Conservation (phyloP, 2,113 vertebrate species). For the Calyptomena viridis region DNA sequence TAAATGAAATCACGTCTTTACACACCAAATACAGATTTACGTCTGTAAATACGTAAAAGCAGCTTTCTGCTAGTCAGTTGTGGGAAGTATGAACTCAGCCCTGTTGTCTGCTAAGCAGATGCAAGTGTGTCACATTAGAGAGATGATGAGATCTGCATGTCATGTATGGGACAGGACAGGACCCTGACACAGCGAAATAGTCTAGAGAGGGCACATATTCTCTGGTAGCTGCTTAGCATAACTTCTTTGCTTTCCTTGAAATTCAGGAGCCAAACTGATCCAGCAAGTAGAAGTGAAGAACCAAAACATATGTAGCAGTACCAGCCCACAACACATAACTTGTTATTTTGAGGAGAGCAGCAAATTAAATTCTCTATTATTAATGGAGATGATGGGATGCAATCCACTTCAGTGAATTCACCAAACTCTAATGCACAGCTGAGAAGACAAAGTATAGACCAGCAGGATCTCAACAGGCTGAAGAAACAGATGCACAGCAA, state of each 20-base stretch:
- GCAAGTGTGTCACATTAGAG: not conserved
- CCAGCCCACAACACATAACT: not conserved
- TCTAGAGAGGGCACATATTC: not conserved
- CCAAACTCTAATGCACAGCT: not conserved
- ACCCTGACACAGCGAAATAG: not conserved
- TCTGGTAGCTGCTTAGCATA: not conserved
- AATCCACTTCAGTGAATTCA: not conserved
- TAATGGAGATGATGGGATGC: not conserved
- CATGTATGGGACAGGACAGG: not conserved
- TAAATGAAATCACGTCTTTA: not conserved
- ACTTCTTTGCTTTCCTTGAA: not conserved
- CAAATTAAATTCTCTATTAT: not conserved
- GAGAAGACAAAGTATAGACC: not conserved
- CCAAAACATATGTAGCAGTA: not conserved
- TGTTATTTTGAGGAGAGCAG: not conserved
- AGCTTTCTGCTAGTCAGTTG: not conserved
- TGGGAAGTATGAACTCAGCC: not conserved
- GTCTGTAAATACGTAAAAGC: not conserved
- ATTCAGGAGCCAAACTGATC: not conserved
- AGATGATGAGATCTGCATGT: not conserved
- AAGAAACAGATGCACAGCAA: not conserved
- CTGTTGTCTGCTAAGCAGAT: not conserved
- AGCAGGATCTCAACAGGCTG: not conserved
- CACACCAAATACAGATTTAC: not conserved
- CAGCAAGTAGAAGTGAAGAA: not conserved